Evolutionary conservation across 2,113 vertebrate species (phyloP).

Genomic region (Gambusia affinis): DNA sequence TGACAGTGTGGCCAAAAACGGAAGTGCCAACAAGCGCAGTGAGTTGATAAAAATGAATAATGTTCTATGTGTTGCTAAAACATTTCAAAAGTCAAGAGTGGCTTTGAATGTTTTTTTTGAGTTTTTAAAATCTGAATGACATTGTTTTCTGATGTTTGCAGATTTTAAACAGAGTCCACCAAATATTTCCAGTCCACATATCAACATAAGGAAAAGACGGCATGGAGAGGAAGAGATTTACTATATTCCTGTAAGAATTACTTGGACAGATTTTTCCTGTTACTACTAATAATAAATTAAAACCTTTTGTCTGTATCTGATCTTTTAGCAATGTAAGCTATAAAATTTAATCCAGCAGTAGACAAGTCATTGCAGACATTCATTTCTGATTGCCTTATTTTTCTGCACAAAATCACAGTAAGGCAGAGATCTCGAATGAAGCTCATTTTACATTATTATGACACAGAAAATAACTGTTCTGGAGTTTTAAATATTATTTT

Average conservation of each 20-base stretch:
- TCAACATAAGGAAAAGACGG: conserved; percentile 89
- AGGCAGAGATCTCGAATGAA: no score
- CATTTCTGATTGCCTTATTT: no score
- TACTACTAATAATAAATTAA: neutral
- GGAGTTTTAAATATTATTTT: no score
- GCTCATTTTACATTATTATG: neutral
- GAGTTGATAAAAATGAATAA: conserved; percentile 57
- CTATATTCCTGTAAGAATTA: conserved; percentile 88
- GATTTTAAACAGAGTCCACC: conserved; percentile 94
- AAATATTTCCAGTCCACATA: conserved; percentile 83
- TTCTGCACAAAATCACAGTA: no score
- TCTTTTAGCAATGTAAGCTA: neutral
- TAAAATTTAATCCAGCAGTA: neutral
- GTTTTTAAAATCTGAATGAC: neutral
- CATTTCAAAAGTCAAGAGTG: neutral
- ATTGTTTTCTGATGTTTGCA: conserved; percentile 59
- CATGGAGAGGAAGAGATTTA: conserved; percentile 94
- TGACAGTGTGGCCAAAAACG: conserved; percentile 88
- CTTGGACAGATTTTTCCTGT: neutral
- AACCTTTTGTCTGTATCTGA: neutral
- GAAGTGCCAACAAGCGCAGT: conserved; percentile 88
- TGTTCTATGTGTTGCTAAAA: neutral
- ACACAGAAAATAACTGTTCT: no score
- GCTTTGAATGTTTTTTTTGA: neutral
- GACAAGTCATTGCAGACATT: no score